Base-by-base conservation (phyloP, 1,140 invertebrate genomes). In the Habropoda laboriosa region DNA sequence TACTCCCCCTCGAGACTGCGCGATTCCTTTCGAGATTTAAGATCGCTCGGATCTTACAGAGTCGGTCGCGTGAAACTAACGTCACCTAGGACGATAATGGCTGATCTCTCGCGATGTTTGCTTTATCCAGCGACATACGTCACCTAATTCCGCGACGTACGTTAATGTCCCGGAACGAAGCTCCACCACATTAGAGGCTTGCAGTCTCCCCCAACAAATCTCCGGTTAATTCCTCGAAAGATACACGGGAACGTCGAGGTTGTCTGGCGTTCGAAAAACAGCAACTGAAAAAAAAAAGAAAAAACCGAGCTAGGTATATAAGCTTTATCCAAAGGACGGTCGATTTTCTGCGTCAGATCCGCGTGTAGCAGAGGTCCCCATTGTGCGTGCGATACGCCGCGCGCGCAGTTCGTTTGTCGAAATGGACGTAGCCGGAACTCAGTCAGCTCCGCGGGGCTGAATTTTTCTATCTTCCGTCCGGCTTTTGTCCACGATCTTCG, bases 401-500 rank as follows among this genome's bases (percentile, higher is more conserved):
- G 32, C n/a, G 55, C 2, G 18, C 35, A 47, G 47, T 66, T 61
- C 30, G 53, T 63, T n/a, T 21, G 55, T 63, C 35, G 68, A 42
- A n/a, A 49, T 24, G 81, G 53, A 68, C 57, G 47, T 45, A 42
- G 71, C 73, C 85, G 85, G 73, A 86, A 86, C 80, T 81, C 70
- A 45, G 73, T 86, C 85, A 86, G 85, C 85, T 74, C 47, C 47
- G 51, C 42, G 80, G n/a, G n/a, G 55, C 55, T 64, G 81, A 83
- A 86, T 87, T 87, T 87, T 86, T 86, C 85, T 83, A 70, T 55
- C 81, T 86, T 64, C 53, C 73, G 57, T 82, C 42, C 67, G 51
- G 53, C 85, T 85, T 87, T 87, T 84, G 85, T 82, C 66, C 82
- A 63, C 79, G 82, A 84, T 84, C 79, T 87, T 87, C 58, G 79